Conservation (phyloP, 2,797 vertebrate genomes). For the Lepus oiostolus region DNA sequence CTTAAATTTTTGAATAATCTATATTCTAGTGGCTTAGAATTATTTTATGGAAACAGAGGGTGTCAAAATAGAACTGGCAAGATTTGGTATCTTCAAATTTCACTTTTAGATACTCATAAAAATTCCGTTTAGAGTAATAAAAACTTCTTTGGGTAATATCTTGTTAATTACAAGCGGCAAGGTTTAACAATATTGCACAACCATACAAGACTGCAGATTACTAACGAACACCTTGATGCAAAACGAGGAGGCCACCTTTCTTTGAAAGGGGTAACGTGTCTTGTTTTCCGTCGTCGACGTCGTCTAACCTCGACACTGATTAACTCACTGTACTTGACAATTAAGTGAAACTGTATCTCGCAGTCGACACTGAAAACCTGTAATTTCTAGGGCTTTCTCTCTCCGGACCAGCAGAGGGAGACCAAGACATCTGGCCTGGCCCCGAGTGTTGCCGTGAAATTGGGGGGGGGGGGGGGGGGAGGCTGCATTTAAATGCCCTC, state of each 20-base stretch:
- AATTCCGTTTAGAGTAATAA: neutral
- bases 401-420: constrained; percentile 85
- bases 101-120: constrained; percentile 30
- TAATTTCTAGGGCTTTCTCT: constrained; percentile 70
- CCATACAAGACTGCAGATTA: neutral
- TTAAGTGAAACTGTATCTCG: constrained; percentile 63
- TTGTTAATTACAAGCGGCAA: constrained; percentile 45
- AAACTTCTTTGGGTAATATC: neutral
- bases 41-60: constrained; percentile 19
- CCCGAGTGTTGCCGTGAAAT: constrained; percentile 84
- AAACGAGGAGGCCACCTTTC: neutral
- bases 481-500: constrained; percentile 96
- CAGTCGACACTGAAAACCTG: constrained; percentile 30
- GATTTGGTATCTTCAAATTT: constrained; percentile 20
- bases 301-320: constrained; percentile 7
- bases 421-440: constrained; percentile 81
- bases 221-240: neutral
- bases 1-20: constrained; percentile 45
- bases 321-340: constrained; percentile 57
- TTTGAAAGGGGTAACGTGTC: neutral
- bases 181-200: neutral
- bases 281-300: neutral
- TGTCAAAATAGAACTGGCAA: constrained; percentile 30
- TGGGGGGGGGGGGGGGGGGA: constrained; percentile 81
- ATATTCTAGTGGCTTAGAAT: constrained; percentile 19